A percentile compares a stretch with the other conserved stretches of the same genome.
Evolutionary conservation across 1,140 invertebrate genomes (phyloP).

Genomic region (Proctacanthus coquilletti): DNA sequence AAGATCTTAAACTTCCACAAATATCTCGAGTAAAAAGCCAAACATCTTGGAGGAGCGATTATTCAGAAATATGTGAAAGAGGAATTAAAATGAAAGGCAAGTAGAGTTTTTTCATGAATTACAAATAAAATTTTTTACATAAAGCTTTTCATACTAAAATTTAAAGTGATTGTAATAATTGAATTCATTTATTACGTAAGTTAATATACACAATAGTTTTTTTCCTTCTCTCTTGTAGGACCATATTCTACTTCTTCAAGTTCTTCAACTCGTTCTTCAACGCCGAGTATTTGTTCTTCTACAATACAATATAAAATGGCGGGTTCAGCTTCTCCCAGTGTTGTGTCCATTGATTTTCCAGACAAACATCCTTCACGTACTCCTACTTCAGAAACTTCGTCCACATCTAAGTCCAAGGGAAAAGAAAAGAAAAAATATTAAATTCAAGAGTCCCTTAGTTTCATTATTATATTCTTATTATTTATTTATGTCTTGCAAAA

Average conservation of each 20-base stretch:
- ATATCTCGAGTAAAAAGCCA: constrained; percentile 15
- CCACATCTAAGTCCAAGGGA: not conserved
- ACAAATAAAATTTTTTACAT: no score
- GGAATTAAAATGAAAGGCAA: constrained; percentile 8
- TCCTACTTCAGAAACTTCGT: no score
- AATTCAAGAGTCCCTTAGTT: not conserved
- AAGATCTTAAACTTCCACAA: constrained; percentile 22
- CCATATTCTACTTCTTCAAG: not conserved
- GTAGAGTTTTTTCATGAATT: no score
- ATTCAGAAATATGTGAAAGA: constrained; percentile 12
- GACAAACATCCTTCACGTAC: no score
- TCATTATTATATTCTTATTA: not conserved
- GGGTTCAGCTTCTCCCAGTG: constrained; percentile 11
- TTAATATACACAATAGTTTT: not conserved
- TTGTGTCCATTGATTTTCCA: constrained; percentile 18
- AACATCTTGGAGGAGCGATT: constrained; percentile 14
- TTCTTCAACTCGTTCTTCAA: not conserved
- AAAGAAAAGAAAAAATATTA: not conserved
- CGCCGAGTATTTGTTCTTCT: no score
- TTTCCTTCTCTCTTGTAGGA: not conserved
- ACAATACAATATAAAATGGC: not conserved
- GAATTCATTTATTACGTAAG: no score
- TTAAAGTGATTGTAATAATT: not conserved
- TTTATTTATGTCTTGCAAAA: no score
- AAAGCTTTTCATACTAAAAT: no score